phyloP scores from a whole-genome alignment of 2,888 invertebrate species.

The Stegana nigrithorax region DNA sequence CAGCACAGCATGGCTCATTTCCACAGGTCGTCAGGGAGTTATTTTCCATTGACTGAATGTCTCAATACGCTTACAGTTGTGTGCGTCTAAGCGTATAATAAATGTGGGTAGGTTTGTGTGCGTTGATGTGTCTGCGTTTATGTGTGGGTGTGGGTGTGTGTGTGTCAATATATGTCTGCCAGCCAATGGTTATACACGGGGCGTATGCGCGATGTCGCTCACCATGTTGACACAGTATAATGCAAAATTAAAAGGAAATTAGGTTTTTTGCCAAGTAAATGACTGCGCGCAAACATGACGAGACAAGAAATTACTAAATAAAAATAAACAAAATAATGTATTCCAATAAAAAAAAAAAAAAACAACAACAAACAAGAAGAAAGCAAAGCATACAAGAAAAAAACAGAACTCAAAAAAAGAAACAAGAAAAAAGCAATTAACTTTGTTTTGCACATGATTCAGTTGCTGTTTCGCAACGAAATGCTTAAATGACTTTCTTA shows the following conservation, averaged over 20 bases:
- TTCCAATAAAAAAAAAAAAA: background rate
- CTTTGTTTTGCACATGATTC: too few species aligned
- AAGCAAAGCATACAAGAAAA: background rate
- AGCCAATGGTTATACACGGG: slow-evolving; percentile 2
- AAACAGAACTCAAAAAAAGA: background rate
- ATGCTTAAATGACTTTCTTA: too few species aligned
- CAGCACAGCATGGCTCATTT: slow-evolving; percentile 15
- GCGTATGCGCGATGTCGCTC: slow-evolving; percentile 27
- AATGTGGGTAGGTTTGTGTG: too few species aligned
- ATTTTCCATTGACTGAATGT: slow-evolving; percentile 18
- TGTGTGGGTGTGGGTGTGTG: too few species aligned
- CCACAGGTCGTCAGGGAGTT: slow-evolving; percentile 24
- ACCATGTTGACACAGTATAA: slow-evolving; percentile 28
- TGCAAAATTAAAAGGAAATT: slow-evolving; percentile 40
- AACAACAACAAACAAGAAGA: background rate
- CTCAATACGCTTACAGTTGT: background rate
- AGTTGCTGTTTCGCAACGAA: too few species aligned
- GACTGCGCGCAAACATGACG: slow-evolving; percentile 4
- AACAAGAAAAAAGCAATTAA: too few species aligned
- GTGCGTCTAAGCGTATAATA: too few species aligned
- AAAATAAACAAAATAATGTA: background rate
- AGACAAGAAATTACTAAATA: slow-evolving; percentile 15
- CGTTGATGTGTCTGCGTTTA: too few species aligned
- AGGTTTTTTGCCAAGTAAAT: slow-evolving; percentile 23
- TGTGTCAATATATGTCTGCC: background rate